Conservation (phyloP, 37 sponge, comb jelly and placozoan genomes). For the Petrosia ficiformis region DNA sequence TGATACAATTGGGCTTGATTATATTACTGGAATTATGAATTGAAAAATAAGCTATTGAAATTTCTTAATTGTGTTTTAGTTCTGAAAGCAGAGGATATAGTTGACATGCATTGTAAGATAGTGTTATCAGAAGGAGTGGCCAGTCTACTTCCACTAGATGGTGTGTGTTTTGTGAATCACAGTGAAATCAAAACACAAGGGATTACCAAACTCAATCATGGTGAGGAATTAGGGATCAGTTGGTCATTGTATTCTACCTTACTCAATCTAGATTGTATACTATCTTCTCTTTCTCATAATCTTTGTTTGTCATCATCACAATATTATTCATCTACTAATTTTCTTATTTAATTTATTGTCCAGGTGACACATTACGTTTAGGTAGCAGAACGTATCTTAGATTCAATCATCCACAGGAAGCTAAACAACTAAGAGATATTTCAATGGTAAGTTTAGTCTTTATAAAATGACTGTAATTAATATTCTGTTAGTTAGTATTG, state of each 20-base stretch:
- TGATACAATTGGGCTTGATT: background rate
- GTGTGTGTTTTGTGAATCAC: slow-evolving; percentile 53
- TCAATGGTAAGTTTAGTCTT: slow-evolving; percentile 1
- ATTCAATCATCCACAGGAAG: slow-evolving; percentile 78
- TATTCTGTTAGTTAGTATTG: no score
- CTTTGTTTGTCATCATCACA: background rate
- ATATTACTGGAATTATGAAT: no score
- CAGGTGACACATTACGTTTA: slow-evolving; percentile 60
- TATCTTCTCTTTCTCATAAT: background rate
- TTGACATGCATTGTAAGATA: slow-evolving; percentile 37
- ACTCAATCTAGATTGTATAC: background rate
- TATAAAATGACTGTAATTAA: background rate
- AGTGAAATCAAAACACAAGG: background rate
- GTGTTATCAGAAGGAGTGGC: slow-evolving; percentile 7
- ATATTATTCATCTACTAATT: background rate
- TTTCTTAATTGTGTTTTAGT: no score
- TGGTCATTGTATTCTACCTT: no score
- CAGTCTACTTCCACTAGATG: slow-evolving; percentile 36
- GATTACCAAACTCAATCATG: slow-evolving; percentile 33
- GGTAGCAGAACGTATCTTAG: slow-evolving; percentile 38
- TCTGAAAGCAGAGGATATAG: slow-evolving; percentile 31
- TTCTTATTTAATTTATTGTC: background rate
- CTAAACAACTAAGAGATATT: slow-evolving; percentile 26
- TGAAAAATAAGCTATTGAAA: no score
- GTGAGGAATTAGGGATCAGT: no score